Evolutionary conservation across 2,113 vertebrate genomes (phyloP).

Genomic region (Ifrita kowaldi): DNA sequence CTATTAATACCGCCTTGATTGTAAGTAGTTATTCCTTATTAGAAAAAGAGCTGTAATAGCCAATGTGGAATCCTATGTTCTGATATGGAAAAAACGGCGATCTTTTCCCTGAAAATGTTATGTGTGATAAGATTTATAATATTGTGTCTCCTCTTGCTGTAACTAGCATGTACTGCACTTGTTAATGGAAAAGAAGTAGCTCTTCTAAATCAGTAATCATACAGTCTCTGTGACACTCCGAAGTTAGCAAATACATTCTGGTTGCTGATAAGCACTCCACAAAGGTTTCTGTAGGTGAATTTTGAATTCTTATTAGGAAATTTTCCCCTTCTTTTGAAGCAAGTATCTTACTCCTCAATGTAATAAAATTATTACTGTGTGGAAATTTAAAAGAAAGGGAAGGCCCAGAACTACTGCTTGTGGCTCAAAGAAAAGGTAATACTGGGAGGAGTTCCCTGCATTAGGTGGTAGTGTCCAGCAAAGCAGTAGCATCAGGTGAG

Average conservation of each 20-base stretch:
- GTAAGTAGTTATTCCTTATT: background rate
- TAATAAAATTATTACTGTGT: background rate
- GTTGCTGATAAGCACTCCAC: background rate
- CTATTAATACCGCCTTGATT: background rate
- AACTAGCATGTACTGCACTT: background rate
- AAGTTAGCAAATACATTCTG: background rate
- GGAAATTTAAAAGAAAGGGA: background rate
- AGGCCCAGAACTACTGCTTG: background rate
- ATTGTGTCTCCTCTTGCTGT: background rate
- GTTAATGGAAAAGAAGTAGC: background rate
- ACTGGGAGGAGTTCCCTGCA: background rate
- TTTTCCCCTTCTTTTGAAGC: background rate
- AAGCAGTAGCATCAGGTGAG: background rate
- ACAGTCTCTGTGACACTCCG: background rate
- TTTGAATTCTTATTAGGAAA: background rate
- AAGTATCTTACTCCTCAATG: background rate
- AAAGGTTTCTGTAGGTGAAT: background rate
- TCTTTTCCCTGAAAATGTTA: background rate
- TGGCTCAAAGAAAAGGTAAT: background rate
- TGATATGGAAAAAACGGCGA: rapidly evolving
- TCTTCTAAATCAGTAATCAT: background rate
- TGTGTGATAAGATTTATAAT: background rate
- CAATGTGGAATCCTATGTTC: background rate
- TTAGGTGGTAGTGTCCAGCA: background rate
- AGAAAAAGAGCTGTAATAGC: background rate